Percentiles rank a stretch among this genome's conserved stretches.
These are phyloP conservation scores for Drosophila setosimentum DNA, from an alignment of 2,888 invertebrate species.

Conservation along the genomic window DNA sequence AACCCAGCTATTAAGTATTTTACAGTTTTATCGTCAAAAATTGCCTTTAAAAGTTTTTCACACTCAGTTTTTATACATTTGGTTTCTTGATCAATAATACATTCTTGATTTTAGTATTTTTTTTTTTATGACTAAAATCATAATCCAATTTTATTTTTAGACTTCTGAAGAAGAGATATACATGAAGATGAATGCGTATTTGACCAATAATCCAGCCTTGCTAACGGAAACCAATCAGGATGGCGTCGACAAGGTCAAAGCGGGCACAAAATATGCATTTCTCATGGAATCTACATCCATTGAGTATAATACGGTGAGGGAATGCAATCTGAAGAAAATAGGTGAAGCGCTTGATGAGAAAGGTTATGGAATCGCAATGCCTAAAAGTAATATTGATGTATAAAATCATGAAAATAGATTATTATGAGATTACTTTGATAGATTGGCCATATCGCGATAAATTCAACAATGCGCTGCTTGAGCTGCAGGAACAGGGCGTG, in stretches of 20 bases:
- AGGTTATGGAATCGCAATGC: slow-evolving; percentile 91
- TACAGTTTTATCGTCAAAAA: not conserved
- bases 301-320: slow-evolving; percentile 89
- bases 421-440: slow-evolving; percentile 30
- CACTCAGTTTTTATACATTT: not conserved
- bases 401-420: not conserved
- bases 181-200: slow-evolving; percentile 92
- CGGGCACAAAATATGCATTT: slow-evolving; percentile 88
- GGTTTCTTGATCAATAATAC: not conserved
- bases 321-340: slow-evolving; percentile 88
- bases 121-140: not conserved
- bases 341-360: slow-evolving; percentile 89
- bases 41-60: not conserved
- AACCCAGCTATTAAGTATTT: not conserved
- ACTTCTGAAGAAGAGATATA: slow-evolving; percentile 91
- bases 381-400: slow-evolving; percentile 86
- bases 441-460: slow-evolving; percentile 89
- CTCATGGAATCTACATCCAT: slow-evolving; percentile 92
- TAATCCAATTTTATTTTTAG: slow-evolving; percentile 76
- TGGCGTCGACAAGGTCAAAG: slow-evolving; percentile 86
- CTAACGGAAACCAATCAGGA: slow-evolving; percentile 86
- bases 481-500: slow-evolving; percentile 93
- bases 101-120: not conserved
- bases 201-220: slow-evolving; percentile 88
- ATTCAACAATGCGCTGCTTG: slow-evolving; percentile 92